Percentiles rank a stretch among this genome's conserved stretches.
Conservation (phyloP, 2,888 invertebrate genomes). For the Heliconius cydno region DNA sequence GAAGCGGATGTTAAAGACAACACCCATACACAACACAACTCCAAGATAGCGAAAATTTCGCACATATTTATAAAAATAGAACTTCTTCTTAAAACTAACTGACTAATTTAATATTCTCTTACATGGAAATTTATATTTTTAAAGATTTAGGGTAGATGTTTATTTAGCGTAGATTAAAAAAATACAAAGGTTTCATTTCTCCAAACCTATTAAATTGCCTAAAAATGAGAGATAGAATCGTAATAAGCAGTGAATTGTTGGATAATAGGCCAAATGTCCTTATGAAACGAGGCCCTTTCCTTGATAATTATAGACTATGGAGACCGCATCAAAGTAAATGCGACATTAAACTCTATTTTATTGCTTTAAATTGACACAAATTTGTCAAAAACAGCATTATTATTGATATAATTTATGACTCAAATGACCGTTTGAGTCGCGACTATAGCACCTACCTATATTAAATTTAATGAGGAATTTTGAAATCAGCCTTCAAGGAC, state of each 20-base stretch:
- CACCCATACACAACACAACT: too few species aligned
- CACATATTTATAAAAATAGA: too few species aligned
- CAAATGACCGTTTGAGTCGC: slow-evolving; percentile 57
- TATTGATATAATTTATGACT: slow-evolving; percentile 67
- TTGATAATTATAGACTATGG: slow-evolving; percentile 70
- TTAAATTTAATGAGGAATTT: slow-evolving; percentile 26
- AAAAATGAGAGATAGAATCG: slow-evolving; percentile 35
- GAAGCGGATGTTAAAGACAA: too few species aligned
- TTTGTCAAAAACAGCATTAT: slow-evolving; percentile 78
- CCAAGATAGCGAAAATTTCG: too few species aligned
- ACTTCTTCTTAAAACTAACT: too few species aligned
- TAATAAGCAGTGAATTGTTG: slow-evolving; percentile 42
- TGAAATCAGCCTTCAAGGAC: slow-evolving; percentile 3
- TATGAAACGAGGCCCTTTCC: slow-evolving; percentile 54
- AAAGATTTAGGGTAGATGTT: neutral
- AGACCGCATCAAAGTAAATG: slow-evolving; percentile 79
- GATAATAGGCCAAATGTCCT: slow-evolving; percentile 47
- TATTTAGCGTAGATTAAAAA: neutral
- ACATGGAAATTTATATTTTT: neutral
- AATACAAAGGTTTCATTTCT: slow-evolving; percentile 7
- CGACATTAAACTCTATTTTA: slow-evolving; percentile 82
- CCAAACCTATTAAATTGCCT: slow-evolving; percentile 18
- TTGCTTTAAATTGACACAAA: slow-evolving; percentile 79
- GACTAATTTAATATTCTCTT: neutral
- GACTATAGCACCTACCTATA: neutral